Percentiles rank a stretch among this genome's conserved stretches.
phyloP scores from a whole-genome alignment of 2,797 vertebrate species.

The Myripristis murdjan region DNA sequence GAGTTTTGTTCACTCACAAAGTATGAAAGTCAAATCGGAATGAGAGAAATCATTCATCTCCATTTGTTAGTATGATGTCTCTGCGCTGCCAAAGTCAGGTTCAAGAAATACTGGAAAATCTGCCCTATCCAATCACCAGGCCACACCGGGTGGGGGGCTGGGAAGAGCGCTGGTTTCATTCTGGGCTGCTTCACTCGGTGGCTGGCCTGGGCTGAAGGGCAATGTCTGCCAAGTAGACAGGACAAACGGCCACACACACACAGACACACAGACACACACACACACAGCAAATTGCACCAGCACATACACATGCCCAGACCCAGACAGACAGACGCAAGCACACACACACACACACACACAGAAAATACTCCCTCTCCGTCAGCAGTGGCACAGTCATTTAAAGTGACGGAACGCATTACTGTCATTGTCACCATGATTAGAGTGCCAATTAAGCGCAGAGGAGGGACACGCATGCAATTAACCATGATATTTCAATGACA shows the following conservation, averaged over 20 bases:
- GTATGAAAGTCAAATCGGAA: too few relatives aligned
- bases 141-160: too few relatives aligned
- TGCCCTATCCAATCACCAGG: too few relatives aligned
- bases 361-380: neutral
- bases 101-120: too few relatives aligned
- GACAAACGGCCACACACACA: neutral
- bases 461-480: slow-evolving; percentile 55
- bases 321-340: too few relatives aligned
- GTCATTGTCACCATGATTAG: slow-evolving; percentile 47
- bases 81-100: too few relatives aligned
- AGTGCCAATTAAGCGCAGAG: slow-evolving; percentile 53
- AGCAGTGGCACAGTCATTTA: slow-evolving; percentile 20
- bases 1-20: too few relatives aligned
- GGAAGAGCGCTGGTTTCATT: neutral
- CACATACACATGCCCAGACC: too few relatives aligned
- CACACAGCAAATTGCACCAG: too few relatives aligned
- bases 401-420: slow-evolving; percentile 47
- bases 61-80: too few relatives aligned
- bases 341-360: neutral
- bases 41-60: too few relatives aligned
- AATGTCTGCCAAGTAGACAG: slow-evolving; percentile 3
- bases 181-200: slow-evolving; percentile 14
- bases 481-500: slow-evolving; percentile 71
- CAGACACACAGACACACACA: neutral
- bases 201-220: slow-evolving; percentile 19